Conservation (phyloP, 2,888 invertebrate genomes). For the Volucella inanis region DNA sequence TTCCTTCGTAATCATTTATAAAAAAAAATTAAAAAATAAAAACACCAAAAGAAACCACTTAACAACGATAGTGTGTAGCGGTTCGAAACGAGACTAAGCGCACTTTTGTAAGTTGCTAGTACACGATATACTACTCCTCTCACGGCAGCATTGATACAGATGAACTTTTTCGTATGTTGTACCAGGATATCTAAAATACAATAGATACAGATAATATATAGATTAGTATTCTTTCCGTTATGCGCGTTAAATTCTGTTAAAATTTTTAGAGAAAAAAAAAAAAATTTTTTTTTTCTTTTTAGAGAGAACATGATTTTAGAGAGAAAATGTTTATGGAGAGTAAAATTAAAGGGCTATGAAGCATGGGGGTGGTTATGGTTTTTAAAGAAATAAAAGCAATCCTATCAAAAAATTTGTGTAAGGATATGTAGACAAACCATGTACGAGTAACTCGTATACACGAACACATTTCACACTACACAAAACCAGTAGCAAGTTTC, state of each 20-base stretch:
- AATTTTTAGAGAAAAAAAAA: constrained; percentile 30
- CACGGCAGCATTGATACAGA: constrained; percentile 65
- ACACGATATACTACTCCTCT: constrained; percentile 46
- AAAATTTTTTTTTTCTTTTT: constrained; percentile 5
- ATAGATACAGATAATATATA: constrained; percentile 59
- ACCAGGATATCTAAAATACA: constrained; percentile 68
- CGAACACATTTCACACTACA: constrained; percentile 76
- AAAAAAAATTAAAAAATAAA: neutral
- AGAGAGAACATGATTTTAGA: neutral
- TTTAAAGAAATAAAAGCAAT: constrained; percentile 2
- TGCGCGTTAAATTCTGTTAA: constrained; percentile 63
- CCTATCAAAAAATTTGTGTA: constrained; percentile 3
- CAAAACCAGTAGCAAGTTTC: constrained; percentile 70
- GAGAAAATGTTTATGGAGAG: neutral
- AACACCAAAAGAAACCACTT: constrained; percentile 15
- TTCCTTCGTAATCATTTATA: constrained; percentile 57
- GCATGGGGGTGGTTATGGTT: constrained; percentile 43
- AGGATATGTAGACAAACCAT: constrained; percentile 25
- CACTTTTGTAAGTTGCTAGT: constrained; percentile 37
- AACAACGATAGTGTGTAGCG: constrained; percentile 17
- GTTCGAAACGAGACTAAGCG: constrained; percentile 8
- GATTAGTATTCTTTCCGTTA: constrained; percentile 66
- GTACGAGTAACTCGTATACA: constrained; percentile 9
- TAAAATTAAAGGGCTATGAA: neutral
- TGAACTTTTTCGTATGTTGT: constrained; percentile 42